Conservation (phyloP, 1,140 invertebrate species). For the Aphelenchoides avenae region DNA sequence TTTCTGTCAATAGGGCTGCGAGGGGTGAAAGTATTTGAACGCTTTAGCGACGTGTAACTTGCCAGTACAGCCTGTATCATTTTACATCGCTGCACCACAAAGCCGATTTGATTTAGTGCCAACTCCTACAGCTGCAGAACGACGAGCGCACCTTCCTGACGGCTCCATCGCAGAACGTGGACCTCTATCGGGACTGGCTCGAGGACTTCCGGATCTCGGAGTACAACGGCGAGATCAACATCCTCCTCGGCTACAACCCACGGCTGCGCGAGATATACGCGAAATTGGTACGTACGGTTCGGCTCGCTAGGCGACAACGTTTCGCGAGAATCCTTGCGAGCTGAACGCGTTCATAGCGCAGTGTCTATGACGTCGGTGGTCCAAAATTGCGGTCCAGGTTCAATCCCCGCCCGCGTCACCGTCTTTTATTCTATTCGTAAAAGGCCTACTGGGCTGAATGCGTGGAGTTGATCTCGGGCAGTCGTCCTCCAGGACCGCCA, state of each 20-base stretch:
- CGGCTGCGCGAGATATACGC: constrained; percentile 45
- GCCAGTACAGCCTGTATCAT: too few species aligned
- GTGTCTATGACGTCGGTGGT: too few species aligned
- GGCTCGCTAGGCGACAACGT: neutral
- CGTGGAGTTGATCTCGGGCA: too few species aligned
- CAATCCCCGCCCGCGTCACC: too few species aligned
- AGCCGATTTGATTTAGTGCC: constrained; percentile 22
- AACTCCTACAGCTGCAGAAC: constrained; percentile 47
- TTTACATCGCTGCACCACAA: too few species aligned
- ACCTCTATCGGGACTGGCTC: constrained; percentile 47
- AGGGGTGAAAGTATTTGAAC: neutral
- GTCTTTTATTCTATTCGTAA: neutral
- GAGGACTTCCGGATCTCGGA: constrained; percentile 46
- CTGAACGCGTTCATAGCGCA: too few species aligned
- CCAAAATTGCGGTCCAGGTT: too few species aligned
- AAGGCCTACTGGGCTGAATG: too few species aligned
- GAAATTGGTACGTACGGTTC: constrained; percentile 24
- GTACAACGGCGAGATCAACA: constrained; percentile 52
- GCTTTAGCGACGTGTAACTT: neutral
- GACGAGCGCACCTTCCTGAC: constrained; percentile 40
- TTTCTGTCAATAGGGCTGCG: neutral
- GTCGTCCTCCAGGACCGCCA: too few species aligned
- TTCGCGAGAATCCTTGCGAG: neutral
- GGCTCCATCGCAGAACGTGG: constrained; percentile 19
- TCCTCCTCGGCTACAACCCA: constrained; percentile 45